These are phyloP conservation scores for Pedicia rivosa DNA, from an alignment of 2,888 invertebrate genomes.

Conservation along the genomic window DNA sequence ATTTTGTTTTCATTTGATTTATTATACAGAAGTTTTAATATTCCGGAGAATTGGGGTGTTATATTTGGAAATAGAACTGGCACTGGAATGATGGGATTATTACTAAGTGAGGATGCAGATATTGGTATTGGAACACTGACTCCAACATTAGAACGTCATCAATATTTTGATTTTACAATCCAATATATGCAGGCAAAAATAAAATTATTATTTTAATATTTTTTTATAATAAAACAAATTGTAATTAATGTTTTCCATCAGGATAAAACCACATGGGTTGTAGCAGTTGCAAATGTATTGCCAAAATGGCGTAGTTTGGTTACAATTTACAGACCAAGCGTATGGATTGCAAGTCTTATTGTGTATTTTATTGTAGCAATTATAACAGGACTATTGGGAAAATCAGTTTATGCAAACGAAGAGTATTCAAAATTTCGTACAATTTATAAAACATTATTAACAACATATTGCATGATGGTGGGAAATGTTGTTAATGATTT, in stretches of 20 bases:
- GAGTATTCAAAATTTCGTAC: background rate
- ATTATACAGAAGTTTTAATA: background rate
- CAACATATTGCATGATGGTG: background rate
- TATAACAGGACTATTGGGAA: background rate
- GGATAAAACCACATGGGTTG: slow-evolving; percentile 7
- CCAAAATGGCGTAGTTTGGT: slow-evolving; percentile 6
- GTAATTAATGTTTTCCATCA: too few species aligned
- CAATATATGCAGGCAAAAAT: slow-evolving; percentile 7
- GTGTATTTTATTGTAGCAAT: slow-evolving; percentile 1
- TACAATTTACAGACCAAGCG: background rate
- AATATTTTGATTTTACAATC: slow-evolving; percentile 6
- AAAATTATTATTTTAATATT: too few species aligned
- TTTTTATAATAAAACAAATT: too few species aligned
- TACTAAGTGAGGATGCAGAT: slow-evolving; percentile 1
- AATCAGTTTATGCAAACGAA: background rate
- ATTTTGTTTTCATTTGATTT: too few species aligned
- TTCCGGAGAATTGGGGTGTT: slow-evolving; percentile 6
- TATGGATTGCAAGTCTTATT: slow-evolving; percentile 4
- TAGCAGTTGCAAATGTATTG: slow-evolving; percentile 1
- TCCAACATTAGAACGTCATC: background rate
- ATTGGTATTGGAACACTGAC: slow-evolving; percentile 5
- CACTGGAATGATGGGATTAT: slow-evolving; percentile 4
- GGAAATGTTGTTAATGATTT: background rate
- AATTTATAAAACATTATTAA: too few species aligned
- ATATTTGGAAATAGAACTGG: slow-evolving; percentile 1